Evolutionary conservation across 64 coral and sea anemone species (phyloP).

Genomic region (Acropora yongei): DNA sequence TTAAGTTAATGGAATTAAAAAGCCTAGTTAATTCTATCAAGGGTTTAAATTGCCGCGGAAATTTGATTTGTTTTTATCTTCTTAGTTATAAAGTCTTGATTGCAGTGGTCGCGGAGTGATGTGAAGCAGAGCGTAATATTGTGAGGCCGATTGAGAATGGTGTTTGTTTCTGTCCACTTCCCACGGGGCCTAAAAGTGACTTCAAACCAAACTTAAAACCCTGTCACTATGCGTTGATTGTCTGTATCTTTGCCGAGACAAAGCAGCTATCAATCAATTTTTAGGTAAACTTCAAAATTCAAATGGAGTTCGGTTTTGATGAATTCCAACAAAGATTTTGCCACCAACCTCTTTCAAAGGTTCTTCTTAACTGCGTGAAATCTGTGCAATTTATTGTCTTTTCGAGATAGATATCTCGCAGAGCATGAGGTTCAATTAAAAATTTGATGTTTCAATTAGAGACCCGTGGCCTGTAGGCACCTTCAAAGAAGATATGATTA

Average conservation of each 20-base stretch:
- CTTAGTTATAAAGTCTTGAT: neutral
- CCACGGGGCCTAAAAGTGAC: neutral
- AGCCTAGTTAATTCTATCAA: constrained; percentile 28
- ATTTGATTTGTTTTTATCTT: neutral
- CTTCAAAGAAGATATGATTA: neutral
- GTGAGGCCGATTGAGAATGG: neutral
- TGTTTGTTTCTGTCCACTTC: neutral
- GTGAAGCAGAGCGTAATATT: neutral
- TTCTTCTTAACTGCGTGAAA: neutral
- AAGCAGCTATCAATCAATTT: neutral
- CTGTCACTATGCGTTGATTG: neutral
- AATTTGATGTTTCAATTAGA: neutral
- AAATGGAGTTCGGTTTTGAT: neutral
- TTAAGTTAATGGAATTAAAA: constrained; percentile 41
- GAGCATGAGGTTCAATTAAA: constrained; percentile 27
- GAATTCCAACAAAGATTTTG: neutral
- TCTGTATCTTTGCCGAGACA: neutral
- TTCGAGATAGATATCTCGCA: neutral
- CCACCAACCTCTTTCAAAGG: neutral
- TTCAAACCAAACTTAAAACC: neutral
- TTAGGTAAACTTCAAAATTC: neutral
- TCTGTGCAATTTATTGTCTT: neutral
- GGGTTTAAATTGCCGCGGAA: constrained; percentile 17
- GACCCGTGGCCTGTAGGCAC: neutral
- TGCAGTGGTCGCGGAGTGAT: neutral